Conservation (phyloP, 2,888 invertebrate species). For the Achlya flavicornis region DNA sequence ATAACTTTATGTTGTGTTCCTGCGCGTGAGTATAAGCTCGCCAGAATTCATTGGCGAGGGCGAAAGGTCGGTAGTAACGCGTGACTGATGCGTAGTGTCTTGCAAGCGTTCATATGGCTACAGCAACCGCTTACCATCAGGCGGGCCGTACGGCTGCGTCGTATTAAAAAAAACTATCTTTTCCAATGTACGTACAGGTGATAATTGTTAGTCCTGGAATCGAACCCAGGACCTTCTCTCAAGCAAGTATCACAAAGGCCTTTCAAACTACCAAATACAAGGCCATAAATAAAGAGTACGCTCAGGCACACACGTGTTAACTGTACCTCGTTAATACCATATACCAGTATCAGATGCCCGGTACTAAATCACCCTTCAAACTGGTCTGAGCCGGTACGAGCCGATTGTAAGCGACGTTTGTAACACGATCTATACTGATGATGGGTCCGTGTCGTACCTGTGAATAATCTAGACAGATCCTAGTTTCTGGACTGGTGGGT, state of each 20-base stretch:
- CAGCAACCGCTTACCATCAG: too few relatives aligned
- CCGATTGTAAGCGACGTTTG: constrained; percentile 28
- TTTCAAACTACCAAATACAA: neutral
- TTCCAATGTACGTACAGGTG: too few relatives aligned
- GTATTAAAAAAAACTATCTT: too few relatives aligned
- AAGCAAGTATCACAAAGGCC: neutral
- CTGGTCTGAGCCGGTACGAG: constrained; percentile 20
- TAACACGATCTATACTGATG: constrained; percentile 43
- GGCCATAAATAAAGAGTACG: neutral
- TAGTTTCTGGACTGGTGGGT: constrained; percentile 25
- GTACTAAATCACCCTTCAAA: constrained; percentile 20
- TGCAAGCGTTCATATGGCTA: too few relatives aligned
- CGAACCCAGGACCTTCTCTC: neutral
- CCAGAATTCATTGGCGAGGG: too few relatives aligned
- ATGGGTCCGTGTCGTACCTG: constrained; percentile 26
- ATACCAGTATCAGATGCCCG: neutral
- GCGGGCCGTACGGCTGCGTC: too few relatives aligned
- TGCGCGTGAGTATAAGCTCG: too few relatives aligned
- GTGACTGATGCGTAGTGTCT: too few relatives aligned
- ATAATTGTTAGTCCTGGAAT: neutral
- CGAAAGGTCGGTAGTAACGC: too few relatives aligned
- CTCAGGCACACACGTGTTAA: neutral
- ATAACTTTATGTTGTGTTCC: too few relatives aligned
- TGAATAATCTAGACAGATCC: constrained; percentile 35
- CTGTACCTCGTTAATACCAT: neutral